phyloP scores from a whole-genome alignment of 2,888 invertebrate genomes.

The Perizoma flavofasciatum region DNA sequence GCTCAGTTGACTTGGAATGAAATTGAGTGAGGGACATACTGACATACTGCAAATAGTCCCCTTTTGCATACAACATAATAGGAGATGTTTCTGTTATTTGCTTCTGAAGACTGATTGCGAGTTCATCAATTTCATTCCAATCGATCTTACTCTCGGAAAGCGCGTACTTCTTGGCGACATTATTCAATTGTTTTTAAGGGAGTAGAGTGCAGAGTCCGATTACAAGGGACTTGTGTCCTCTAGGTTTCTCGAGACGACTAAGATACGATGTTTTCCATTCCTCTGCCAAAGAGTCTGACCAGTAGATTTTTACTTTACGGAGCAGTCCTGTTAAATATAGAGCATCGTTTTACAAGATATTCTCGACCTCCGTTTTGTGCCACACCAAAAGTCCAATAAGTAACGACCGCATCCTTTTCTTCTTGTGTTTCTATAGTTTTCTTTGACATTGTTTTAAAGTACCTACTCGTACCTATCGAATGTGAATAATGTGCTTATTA shows the following conservation, averaged over 20 bases:
- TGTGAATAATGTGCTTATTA: slow-evolving; percentile 56
- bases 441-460: no score
- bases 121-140: slow-evolving; percentile 55
- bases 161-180: slow-evolving; percentile 52
- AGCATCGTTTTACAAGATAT: slow-evolving; percentile 48
- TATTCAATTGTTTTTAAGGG: slow-evolving; percentile 45
- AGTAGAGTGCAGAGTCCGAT: slow-evolving; percentile 55
- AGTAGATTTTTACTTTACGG: slow-evolving; percentile 62
- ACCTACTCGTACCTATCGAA: no score
- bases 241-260: slow-evolving; percentile 44
- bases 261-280: slow-evolving; percentile 49
- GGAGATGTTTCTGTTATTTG: slow-evolving; percentile 61
- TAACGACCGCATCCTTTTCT: slow-evolving; percentile 56
- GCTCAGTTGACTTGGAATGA: slow-evolving; percentile 58
- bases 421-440: no score
- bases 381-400: slow-evolving; percentile 51
- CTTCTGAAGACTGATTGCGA: slow-evolving; percentile 52
- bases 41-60: slow-evolving; percentile 65
- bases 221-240: slow-evolving; percentile 49
- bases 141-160: slow-evolving; percentile 57
- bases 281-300: slow-evolving; percentile 53
- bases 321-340: slow-evolving; percentile 47
- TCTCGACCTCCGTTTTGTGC: slow-evolving; percentile 45
- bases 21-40: slow-evolving; percentile 61
- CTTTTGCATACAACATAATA: slow-evolving; percentile 61